A percentile compares a stretch with the other conserved stretches of the same genome.
These are phyloP conservation scores for Gnathonemus echidnorhynchus DNA, from an alignment of 2,113 vertebrate species.

Conservation along the genomic window DNA sequence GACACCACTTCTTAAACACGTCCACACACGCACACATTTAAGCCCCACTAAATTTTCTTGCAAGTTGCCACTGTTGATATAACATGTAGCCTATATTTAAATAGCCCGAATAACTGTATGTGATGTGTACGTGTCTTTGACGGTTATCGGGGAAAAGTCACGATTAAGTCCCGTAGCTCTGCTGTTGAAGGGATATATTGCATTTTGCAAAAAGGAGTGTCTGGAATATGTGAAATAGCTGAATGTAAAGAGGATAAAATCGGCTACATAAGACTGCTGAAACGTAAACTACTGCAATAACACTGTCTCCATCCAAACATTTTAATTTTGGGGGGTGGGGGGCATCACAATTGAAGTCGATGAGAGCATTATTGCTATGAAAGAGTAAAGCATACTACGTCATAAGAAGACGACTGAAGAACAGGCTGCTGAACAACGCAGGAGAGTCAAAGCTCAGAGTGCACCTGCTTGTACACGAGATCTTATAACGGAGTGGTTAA, in stretches of 20 bases:
- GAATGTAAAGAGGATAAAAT: not conserved
- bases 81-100: too few relatives aligned
- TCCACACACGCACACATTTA: not conserved
- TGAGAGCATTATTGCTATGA: not conserved
- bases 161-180: not conserved
- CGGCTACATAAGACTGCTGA: not conserved
- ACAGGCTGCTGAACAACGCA: not conserved
- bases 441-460: not conserved
- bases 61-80: not conserved
- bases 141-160: not conserved
- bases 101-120: not conserved
- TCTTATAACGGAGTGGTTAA: not conserved
- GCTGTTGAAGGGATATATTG: not conserved
- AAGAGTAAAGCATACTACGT: not conserved
- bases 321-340: not conserved
- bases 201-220: not conserved
- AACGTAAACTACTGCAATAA: not conserved
- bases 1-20: not conserved
- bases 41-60: not conserved
- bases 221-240: not conserved
- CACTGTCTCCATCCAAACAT: not conserved
- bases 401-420: not conserved
- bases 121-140: not conserved
- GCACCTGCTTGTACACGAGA: not conserved
- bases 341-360: not conserved